Evolutionary conservation across 2,113 vertebrate species (phyloP).

Genomic region (Morone saxatilis): DNA sequence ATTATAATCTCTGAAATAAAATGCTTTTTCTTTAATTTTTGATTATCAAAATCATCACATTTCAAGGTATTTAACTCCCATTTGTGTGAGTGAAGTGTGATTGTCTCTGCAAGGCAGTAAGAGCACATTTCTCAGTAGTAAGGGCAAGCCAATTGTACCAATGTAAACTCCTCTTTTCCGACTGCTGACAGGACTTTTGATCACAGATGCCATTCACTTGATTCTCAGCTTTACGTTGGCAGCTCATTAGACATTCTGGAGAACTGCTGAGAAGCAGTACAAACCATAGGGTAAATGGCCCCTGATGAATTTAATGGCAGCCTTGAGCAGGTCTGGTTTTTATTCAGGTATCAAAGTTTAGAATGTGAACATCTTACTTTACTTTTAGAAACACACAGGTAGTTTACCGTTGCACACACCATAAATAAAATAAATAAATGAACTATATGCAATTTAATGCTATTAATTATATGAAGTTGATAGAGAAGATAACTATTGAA

Average conservation of each 20-base stretch:
- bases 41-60: too few species aligned
- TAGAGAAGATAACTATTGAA: background rate
- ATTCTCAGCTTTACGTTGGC: background rate
- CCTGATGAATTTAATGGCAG: too few species aligned
- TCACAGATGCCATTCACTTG: slow-evolving; percentile 7
- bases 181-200: slow-evolving; percentile 30
- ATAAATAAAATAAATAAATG: background rate
- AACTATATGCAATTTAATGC: too few species aligned
- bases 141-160: slow-evolving; percentile 39
- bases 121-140: slow-evolving; percentile 7
- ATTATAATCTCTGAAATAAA: slow-evolving; percentile 15
- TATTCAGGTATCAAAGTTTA: too few species aligned
- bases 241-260: slow-evolving; percentile 16
- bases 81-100: slow-evolving; percentile 37
- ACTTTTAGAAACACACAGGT: background rate
- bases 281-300: background rate
- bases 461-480: background rate
- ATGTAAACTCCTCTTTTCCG: slow-evolving; percentile 29
- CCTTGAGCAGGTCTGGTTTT: too few species aligned
- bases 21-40: slow-evolving; percentile 39
- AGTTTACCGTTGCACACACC: background rate
- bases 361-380: background rate
- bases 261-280: background rate
- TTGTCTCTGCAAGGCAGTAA: slow-evolving; percentile 15
- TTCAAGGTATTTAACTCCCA: slow-evolving; percentile 51